Evolutionary conservation across 1,140 invertebrate genomes (phyloP).

Genomic region (Cydia fagiglandana): DNA sequence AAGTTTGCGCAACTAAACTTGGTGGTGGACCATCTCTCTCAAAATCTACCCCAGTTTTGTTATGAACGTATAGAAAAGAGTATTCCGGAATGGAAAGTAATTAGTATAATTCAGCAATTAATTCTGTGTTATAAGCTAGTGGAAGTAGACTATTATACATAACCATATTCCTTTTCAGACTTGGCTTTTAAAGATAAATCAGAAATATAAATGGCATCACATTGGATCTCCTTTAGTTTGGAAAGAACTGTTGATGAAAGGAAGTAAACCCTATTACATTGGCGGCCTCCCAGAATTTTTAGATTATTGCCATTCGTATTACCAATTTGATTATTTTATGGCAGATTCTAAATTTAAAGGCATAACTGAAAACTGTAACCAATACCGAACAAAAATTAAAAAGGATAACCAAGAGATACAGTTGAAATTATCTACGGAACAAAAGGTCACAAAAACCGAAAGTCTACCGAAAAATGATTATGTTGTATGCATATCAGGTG

Average conservation of each 20-base stretch:
- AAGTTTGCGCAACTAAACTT: constrained; percentile 65
- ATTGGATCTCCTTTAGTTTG: constrained; percentile 73
- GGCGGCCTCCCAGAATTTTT: constrained; percentile 79
- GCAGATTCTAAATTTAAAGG: constrained; percentile 65
- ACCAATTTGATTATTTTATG: constrained; percentile 74
- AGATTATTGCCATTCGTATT: constrained; percentile 80
- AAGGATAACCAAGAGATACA: constrained; percentile 35
- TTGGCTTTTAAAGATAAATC: constrained; percentile 72
- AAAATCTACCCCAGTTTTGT: constrained; percentile 69
- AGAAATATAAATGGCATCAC: constrained; percentile 77
- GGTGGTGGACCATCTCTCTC: constrained; percentile 65
- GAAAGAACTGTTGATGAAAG: constrained; percentile 75
- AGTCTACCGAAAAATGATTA: constrained; percentile 40
- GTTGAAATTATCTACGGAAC: background rate
- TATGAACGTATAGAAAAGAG: constrained; percentile 64
- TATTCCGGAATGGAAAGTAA: constrained; percentile 71
- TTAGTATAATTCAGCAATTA: background rate
- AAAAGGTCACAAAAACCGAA: constrained; percentile 28
- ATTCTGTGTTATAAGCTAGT: no score
- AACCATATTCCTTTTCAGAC: constrained; percentile 51
- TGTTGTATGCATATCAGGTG: constrained; percentile 61
- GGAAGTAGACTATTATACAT: background rate
- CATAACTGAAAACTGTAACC: constrained; percentile 59
- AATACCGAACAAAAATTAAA: constrained; percentile 60
- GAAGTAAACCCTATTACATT: constrained; percentile 76